A percentile compares a stretch with the other conserved stretches of the same genome.
These are phyloP conservation scores for Drosophila rellima DNA, from an alignment of 2,888 invertebrate genomes.

Conservation along the genomic window DNA sequence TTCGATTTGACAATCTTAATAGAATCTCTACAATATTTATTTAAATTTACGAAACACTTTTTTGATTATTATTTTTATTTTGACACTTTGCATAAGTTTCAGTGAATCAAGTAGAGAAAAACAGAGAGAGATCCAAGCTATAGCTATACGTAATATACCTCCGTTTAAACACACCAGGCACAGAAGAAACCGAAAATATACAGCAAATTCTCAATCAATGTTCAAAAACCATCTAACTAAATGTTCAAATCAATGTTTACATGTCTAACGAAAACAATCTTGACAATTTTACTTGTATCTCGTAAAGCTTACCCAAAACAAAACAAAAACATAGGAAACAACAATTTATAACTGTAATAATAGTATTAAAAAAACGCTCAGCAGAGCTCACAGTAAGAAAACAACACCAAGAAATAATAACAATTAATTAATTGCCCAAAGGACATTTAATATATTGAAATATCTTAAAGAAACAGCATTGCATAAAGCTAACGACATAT, in stretches of 20 bases:
- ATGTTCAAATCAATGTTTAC: conserved; percentile 68
- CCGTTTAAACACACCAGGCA: conserved; percentile 42
- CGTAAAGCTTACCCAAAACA: conserved; percentile 5
- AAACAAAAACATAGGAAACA: neutral
- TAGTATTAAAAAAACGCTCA: conserved; percentile 37
- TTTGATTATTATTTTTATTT: conserved; percentile 16
- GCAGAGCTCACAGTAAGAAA: conserved; percentile 78
- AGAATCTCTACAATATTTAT: conserved; percentile 53
- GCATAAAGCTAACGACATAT: conserved; percentile 28
- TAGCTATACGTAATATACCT: conserved; percentile 62
- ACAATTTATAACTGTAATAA: conserved; percentile 22
- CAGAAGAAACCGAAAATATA: conserved; percentile 11
- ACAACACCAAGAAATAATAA: conserved; percentile 75
- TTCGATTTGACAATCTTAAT: conserved; percentile 85
- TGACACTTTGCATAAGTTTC: conserved; percentile 76
- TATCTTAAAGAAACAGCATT: conserved; percentile 44
- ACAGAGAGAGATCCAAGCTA: conserved; percentile 28
- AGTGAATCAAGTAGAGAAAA: conserved; percentile 18
- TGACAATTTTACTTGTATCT: conserved; percentile 53
- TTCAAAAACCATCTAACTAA: conserved; percentile 52
- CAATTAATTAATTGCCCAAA: conserved; percentile 33
- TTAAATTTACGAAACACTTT: conserved; percentile 25
- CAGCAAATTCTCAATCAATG: conserved; percentile 35
- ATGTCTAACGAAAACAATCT: conserved; percentile 73
- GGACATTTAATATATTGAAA: conserved; percentile 28